A percentile compares a stretch with the other conserved stretches of the same genome.
These are phyloP conservation scores for Monochamus saltuarius DNA, from an alignment of 1,140 invertebrate species.

Conservation along the genomic window DNA sequence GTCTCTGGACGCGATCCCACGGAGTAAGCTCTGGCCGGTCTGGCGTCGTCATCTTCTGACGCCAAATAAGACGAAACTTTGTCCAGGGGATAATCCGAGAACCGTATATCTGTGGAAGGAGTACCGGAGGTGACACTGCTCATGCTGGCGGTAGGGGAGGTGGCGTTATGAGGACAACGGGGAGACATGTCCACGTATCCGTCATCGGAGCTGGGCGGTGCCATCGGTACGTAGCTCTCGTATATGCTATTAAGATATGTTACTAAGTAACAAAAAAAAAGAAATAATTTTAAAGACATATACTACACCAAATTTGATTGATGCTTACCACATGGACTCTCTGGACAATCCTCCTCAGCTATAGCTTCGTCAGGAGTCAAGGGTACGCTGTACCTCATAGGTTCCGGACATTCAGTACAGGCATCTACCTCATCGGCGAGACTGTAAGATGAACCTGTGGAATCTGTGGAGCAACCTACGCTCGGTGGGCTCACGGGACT, in stretches of 20 bases:
- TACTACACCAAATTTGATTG: neutral
- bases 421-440: constrained; percentile 60
- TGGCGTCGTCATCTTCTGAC: constrained; percentile 58
- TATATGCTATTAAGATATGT: constrained; percentile 1
- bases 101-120: constrained; percentile 62
- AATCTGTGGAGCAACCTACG: constrained; percentile 66
- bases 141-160: constrained; percentile 62
- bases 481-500: constrained; percentile 64
- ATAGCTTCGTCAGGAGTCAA: constrained; percentile 64
- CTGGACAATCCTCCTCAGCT: constrained; percentile 47
- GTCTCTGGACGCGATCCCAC: constrained; percentile 71
- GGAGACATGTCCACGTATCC: constrained; percentile 68
- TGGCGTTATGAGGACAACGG: constrained; percentile 53
- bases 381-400: constrained; percentile 54
- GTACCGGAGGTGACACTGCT: constrained; percentile 75
- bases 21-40: constrained; percentile 79
- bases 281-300: too few species aligned
- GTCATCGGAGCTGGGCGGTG: constrained; percentile 53
- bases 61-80: constrained; percentile 65
- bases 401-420: constrained; percentile 3
- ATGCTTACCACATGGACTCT: constrained; percentile 34
- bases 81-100: constrained; percentile 66
- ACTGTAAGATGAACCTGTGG: constrained; percentile 69
- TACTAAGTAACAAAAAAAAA: too few species aligned
- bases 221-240: constrained; percentile 65